Base-by-base conservation (phyloP, 2,797 vertebrate genomes). In the Cyprinodon diabolis region DNA sequence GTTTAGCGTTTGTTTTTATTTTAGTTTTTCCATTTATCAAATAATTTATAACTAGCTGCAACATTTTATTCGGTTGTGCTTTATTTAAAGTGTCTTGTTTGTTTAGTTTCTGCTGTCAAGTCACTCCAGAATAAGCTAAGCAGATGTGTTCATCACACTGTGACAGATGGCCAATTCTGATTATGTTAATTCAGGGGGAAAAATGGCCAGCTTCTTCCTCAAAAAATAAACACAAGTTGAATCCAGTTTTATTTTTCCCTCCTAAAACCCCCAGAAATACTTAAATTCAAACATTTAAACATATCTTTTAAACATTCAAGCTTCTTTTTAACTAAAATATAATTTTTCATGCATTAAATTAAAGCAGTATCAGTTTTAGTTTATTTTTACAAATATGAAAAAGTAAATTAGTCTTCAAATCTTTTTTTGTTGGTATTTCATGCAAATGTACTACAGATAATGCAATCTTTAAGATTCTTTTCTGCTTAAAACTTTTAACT, bases 111-210 rank as follows among this genome's bases (percentile, higher is more conserved):
- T 91, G 90, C 92, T 93, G 93, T 94, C 92, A 92, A 87, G 89
- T 93, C 86, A 80, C 74, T 48, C 65, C 58, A 89, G 85, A 86
- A 82, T 86, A 69, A 89, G 91, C 83, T 85, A 81, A 93, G 79
- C 92, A 93, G 93, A 93, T 92, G 93, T 92, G 91, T 92, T 92
- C 84, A 88, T 91, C 92, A 90, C 90, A 90, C 85, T 84, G 86
- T 92, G 93, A 94, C 94, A 94, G 94, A 94, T 95, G 94, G 94
- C 83, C 82, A 67, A 81, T 88, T 94, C 91, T 92, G 88, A 93
- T 93, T 91, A 92, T 92, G 92, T 83, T 92, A 88, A 93, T 92
- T 84, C 84, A 76, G 63, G 65, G 66, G 77, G 77, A 72, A 40
- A 43, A 14, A 25, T 40, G 25, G 25, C n/a, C 67, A 69, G 40